Evolutionary conservation across 2,888 invertebrate genomes (phyloP), one percentile per base, ranked within the genome.

Genomic region (Noctua comes): DNA sequence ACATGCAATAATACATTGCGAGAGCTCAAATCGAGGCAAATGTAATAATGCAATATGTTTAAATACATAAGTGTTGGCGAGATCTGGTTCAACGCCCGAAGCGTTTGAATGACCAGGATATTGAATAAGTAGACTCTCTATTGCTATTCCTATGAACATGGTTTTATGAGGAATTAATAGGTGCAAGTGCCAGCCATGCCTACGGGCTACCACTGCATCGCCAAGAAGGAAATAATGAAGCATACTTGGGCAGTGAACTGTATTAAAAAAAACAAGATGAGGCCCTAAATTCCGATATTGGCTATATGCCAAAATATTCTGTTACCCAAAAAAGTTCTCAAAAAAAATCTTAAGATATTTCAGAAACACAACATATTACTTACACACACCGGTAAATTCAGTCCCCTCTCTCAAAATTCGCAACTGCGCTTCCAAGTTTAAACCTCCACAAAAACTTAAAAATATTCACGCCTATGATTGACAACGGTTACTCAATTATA

Each of bases 401-500:
- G 36, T 71, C 0, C 10, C 43, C 4, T 51, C 10, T 48, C 8
- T 68, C 36, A n/a, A 72, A 48, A 74, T 75, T 72, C 31, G 65
- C 75, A 69, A 69, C 40, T 2, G 21, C 21, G 10, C 21, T n/a
- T 16, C n/a, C 71, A 68, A 16, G 3, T 31, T 27, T 31, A 40
- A n/a, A 36, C 24, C 5, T 13, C 6, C 24, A 10, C 54, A 79
- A 73, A 66, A 74, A 46, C n/a, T 31, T 59, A 46, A n/a, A 68
- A 77, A 77, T 76, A 78, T 83, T 73, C 74, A 62, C 74, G 82
- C 86, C 69, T 76, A 77, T 80, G 80, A 84, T 84, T 77, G 85
- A 82, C 83, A 87, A 86, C 86, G 74, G 88, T 87, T 75, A 48
- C 68, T 71, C 71, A 76, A 79, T 84, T 84, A 82, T 70, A 85